Base-by-base conservation (phyloP, 2,113 vertebrate genomes). In the Pungitius pungitius region DNA sequence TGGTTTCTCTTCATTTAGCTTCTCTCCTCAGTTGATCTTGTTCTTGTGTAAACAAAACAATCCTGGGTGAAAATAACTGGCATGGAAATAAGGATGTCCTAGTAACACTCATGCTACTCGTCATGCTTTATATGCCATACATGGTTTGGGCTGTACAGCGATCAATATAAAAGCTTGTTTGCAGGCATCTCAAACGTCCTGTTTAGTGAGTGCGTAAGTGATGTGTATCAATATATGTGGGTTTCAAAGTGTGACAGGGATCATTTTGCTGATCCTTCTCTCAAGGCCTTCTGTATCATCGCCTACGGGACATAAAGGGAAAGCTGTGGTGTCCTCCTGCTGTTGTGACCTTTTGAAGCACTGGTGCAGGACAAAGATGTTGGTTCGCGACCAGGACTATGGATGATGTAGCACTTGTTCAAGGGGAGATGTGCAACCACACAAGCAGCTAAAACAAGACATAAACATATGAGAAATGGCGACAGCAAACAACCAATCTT, bases 21-120 rank as follows among this genome's bases (percentile, higher is more conserved):
- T 73, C 75, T 82, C 75, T 72, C 73, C 73, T 84, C 64, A 62
- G 70, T 71, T 80, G 67, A 62, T 86, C 72, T 85, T 6, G 11
- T 82, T 76, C 75, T 78, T 78, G 24, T 73, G 67, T 82, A 88
- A 90, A 86, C 86, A 83, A 90, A 88, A 80, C 82, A 80, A 75
- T 75, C 72, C 27, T 51, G 18, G 18, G 11, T 58, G 17, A 8
- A 74, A 81, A 70, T 66, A 75, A 63, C 52, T 72, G 63, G 49
- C 45, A 37, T n/a, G 59, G 55, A 64, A 59, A 86, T 75, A 78
- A 74, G 55, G 61, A 61, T 43, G 33, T 72, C 45, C 77, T 75
- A 58, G 82, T 76, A 78, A 60, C 62, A 75, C 35, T 40, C 55
- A 54, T 65, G 26, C 61, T 65, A 66, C 61, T 49, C 78, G 70